A percentile compares a stretch with the other conserved stretches of the same genome.
Conservation (phyloP, 2,113 vertebrate genomes). For the Porphyrio hochstetteri region DNA sequence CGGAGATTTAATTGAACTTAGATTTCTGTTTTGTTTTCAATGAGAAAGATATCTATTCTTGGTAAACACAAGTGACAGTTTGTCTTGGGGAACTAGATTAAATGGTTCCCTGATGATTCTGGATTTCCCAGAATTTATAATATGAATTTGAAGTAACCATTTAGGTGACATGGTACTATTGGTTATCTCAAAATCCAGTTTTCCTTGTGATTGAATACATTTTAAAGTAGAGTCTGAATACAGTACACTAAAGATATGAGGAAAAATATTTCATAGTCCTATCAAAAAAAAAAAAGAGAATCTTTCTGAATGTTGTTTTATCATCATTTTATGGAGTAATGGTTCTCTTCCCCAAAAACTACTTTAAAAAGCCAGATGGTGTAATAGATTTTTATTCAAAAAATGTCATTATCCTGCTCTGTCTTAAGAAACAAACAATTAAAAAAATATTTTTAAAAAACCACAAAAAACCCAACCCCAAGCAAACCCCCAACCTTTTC, state of each 20-base stretch:
- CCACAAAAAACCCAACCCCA: neutral
- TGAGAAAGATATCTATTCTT: neutral
- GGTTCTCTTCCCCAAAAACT: neutral
- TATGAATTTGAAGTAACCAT: neutral
- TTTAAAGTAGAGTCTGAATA: neutral
- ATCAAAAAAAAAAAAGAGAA: neutral
- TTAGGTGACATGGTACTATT: neutral
- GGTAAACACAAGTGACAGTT: neutral
- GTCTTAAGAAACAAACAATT: neutral
- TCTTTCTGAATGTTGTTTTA: neutral
- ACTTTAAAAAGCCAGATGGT: neutral
- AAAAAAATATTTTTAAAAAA: neutral
- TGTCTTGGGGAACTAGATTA: neutral
- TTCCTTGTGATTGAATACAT: neutral
- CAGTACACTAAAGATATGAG: neutral
- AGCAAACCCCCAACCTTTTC: neutral
- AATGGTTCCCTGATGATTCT: neutral
- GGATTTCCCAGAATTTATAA: neutral
- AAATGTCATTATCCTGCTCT: neutral
- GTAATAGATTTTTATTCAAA: neutral
- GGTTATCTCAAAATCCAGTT: neutral
- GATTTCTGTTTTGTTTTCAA: slow-evolving; percentile 1
- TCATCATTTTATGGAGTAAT: neutral
- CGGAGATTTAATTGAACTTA: slow-evolving; percentile 18
- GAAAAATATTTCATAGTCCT: neutral